Conservation (phyloP, 2,888 invertebrate genomes). For the Idaea straminata region DNA sequence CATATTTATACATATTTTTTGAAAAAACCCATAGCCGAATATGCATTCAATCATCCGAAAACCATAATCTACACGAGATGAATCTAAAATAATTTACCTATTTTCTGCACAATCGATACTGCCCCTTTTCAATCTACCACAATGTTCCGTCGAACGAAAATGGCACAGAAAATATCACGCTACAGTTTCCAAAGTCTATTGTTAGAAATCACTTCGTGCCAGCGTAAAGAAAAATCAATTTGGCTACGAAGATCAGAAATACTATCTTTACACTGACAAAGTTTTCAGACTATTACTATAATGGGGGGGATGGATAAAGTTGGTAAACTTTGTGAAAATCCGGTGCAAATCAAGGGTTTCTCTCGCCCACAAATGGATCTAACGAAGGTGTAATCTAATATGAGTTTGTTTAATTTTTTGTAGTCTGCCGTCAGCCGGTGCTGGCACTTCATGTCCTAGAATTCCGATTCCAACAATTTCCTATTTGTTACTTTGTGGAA, state of each 20-base stretch:
- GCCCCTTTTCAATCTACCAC: not conserved
- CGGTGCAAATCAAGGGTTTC: not conserved
- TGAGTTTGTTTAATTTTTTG: no score
- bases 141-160: not conserved
- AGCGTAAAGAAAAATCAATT: slow-evolving; percentile 2
- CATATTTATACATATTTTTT: no score
- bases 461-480: no score
- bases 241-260: slow-evolving; percentile 3
- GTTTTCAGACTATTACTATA: not conserved
- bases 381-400: no score
- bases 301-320: not conserved
- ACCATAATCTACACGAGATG: not conserved
- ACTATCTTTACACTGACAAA: not conserved
- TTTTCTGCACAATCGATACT: not conserved
- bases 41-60: not conserved
- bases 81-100: not conserved
- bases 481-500: no score
- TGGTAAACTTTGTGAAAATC: not conserved
- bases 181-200: not conserved
- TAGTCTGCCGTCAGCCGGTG: no score
- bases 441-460: no score
- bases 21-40: not conserved
- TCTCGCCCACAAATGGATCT: not conserved
- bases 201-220: not conserved
- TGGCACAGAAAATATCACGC: not conserved